Percentiles rank a stretch among this genome's conserved stretches.
phyloP scores from a whole-genome alignment of 1,140 invertebrate species.

The Dendrolimus punctatus region DNA sequence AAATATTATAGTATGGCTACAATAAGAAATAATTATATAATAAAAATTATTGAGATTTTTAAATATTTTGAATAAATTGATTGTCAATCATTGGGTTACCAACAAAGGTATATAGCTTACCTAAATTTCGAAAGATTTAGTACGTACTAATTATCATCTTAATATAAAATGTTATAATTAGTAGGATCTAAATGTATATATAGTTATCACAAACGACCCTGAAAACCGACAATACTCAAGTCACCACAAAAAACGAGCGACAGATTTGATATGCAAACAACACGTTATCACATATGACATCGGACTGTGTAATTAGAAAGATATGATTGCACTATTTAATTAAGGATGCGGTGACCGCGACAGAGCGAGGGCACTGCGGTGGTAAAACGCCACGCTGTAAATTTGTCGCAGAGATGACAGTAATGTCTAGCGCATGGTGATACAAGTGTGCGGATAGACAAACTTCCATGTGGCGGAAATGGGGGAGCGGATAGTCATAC shows the following conservation, averaged over 20 bases:
- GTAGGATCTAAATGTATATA: too few species aligned
- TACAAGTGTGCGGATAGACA: slow-evolving; percentile 4
- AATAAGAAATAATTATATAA: too few species aligned
- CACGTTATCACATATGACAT: slow-evolving; percentile 32
- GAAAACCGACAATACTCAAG: slow-evolving; percentile 3
- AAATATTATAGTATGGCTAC: too few species aligned
- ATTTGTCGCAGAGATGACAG: slow-evolving; percentile 29
- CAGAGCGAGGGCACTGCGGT: slow-evolving; percentile 31
- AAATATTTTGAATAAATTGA: too few species aligned
- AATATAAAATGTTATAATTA: too few species aligned
- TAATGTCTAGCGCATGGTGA: slow-evolving; percentile 10
- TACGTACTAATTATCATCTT: too few species aligned
- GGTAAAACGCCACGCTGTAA: slow-evolving; percentile 39
- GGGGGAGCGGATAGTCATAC: too few species aligned
- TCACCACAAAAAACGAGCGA: slow-evolving; percentile 18
- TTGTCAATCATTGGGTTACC: too few species aligned
- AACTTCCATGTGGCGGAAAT: too few species aligned
- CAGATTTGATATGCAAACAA: slow-evolving; percentile 39
- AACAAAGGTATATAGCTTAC: too few species aligned
- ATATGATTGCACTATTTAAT: slow-evolving; percentile 50
- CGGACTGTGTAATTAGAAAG: slow-evolving; percentile 49
- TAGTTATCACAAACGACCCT: background rate
- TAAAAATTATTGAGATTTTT: too few species aligned
- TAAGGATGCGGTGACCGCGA: slow-evolving; percentile 59
- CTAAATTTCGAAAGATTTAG: too few species aligned